Evolutionary conservation across 2,888 invertebrate species (phyloP), one percentile per base, ranked within the genome.

Genomic region (Drosophila cognata): DNA sequence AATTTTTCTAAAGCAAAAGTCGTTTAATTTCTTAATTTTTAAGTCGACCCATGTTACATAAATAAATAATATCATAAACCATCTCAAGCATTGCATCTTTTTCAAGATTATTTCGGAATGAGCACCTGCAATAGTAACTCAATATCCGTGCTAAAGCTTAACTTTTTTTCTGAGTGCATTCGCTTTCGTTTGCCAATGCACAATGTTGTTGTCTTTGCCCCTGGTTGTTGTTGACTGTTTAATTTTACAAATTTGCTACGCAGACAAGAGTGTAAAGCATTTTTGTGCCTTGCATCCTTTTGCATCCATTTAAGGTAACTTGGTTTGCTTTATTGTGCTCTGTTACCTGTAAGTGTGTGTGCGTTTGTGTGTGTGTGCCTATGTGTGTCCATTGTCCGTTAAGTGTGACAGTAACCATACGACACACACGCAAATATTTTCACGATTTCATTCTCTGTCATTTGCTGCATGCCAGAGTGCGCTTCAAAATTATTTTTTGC

Each of bases 401-500:
- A 88, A 90, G 89, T 90, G 88, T 90, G 89, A 90, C 87, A 88
- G 83, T 88, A 82, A 88, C 89, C 90, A 91, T 91, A 87, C 82
- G 86, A 91, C 91, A 91, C 92, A 92, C 91, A 91, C 90, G 90
- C 91, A 91, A 91, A 92, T 92, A 92, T 91, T 89, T 92, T 87
- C 92, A 92, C 92, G 92, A 91, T 91, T 92, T 82, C 87, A 90
- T 87, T 91, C 91, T 89, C 91, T 91, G 91, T 91, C 93, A 92
- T 92, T 92, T 90, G 91, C 89, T 90, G 92, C 92, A 92, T 92
- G 90, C 92, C 92, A 87, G 88, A 91, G 91, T 89, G 85, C 89
- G 91, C 91, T 91, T 92, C 89, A 90, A 88, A 91, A 90, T 88
- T 85, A 89, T 91, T 91, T 83, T 84, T 80, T 81, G 48, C 77